Conservation (phyloP, 1,140 invertebrate genomes). For the Eupristina koningsbergeri region DNA sequence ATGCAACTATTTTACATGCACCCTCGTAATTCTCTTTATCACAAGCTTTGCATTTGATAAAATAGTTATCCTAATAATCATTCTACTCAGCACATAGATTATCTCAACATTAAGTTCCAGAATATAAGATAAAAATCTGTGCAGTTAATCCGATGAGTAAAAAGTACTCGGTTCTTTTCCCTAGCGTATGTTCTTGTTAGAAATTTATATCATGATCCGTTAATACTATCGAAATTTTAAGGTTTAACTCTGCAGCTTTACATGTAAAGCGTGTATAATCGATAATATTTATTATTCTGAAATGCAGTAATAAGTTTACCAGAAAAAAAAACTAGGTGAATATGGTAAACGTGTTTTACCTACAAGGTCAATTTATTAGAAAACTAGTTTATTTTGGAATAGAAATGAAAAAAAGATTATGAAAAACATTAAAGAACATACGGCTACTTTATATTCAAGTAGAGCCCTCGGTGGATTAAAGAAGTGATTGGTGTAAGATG, state of each 20-base stretch:
- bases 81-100: not conserved
- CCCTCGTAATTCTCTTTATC: too few relatives aligned
- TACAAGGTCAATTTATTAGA: not conserved
- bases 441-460: not conserved
- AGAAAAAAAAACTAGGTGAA: not conserved
- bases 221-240: not conserved
- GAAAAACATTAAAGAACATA: not conserved
- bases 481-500: too few relatives aligned
- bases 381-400: not conserved
- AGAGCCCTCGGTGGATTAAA: not conserved
- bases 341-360: not conserved
- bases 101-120: not conserved
- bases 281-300: constrained; percentile 35
- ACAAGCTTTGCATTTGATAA: not conserved
- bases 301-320: not conserved
- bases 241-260: not conserved
- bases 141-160: not conserved
- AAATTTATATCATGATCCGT: not conserved
- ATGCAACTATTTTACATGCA: too few relatives aligned
- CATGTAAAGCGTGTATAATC: not conserved
- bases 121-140: not conserved
- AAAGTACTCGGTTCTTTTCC: not conserved
- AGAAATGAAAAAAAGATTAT: not conserved
- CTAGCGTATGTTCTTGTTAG: not conserved
- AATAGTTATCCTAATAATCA: not conserved